Conservation (phyloP, 2,888 invertebrate genomes). For the Zygothrica quintamaculata region DNA sequence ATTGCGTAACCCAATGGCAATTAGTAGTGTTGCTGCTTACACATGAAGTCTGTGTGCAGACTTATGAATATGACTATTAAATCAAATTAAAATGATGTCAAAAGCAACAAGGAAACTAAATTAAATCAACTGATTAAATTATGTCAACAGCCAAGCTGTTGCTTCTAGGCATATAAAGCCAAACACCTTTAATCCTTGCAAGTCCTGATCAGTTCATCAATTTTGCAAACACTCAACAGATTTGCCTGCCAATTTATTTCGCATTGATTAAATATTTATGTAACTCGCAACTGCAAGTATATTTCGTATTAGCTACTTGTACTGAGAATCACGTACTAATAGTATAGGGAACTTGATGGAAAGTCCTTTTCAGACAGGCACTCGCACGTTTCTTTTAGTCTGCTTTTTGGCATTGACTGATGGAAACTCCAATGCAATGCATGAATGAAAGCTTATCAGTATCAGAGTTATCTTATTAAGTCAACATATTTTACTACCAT, state of each 20-base stretch:
- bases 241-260: conserved; percentile 41
- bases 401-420: too few species aligned
- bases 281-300: background rate
- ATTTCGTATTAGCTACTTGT: too few species aligned
- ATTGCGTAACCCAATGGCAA: conserved; percentile 58
- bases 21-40: conserved; percentile 21
- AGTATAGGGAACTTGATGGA: too few species aligned
- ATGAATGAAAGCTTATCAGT: too few species aligned
- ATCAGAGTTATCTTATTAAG: too few species aligned
- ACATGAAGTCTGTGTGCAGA: conserved; percentile 22
- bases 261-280: conserved; percentile 58
- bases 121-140: conserved; percentile 53
- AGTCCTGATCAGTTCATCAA: conserved; percentile 42
- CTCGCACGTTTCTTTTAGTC: too few species aligned
- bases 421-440: too few species aligned
- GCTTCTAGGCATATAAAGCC: conserved; percentile 5
- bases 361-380: too few species aligned
- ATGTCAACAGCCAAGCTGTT: conserved; percentile 24
- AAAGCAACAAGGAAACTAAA: conserved; percentile 17
- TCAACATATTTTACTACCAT: too few species aligned
- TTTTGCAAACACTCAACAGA: conserved; percentile 63
- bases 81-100: conserved; percentile 43
- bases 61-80: conserved; percentile 28
- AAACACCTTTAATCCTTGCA: conserved; percentile 14
- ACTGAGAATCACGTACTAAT: too few species aligned